phyloP scores from a whole-genome alignment of 2,888 invertebrate species.

The Drosophila gaucha region DNA sequence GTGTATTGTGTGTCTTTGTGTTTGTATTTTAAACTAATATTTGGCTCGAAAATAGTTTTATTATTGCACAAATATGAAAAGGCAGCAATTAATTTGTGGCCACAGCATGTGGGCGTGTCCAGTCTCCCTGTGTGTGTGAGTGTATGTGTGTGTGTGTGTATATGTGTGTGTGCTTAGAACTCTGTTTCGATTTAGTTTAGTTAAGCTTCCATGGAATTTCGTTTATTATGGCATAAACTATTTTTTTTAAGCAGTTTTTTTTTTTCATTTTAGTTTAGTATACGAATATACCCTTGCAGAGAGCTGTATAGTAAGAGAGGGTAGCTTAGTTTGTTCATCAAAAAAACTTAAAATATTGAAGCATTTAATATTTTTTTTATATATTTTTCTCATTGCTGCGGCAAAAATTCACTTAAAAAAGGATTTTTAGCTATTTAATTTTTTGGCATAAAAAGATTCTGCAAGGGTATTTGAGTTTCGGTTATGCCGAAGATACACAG shows the following conservation, averaged over 20 bases:
- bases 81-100: constrained; percentile 49
- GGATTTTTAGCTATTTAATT: neutral
- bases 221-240: constrained; percentile 14
- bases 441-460: neutral
- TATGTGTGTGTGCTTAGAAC: constrained; percentile 10
- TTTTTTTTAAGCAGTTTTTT: constrained; percentile 16
- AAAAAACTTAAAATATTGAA: neutral
- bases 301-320: neutral
- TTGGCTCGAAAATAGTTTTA: constrained; percentile 33
- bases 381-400: neutral
- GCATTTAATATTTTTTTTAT: neutral
- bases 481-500: neutral
- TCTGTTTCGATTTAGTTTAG: constrained; percentile 23
- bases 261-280: neutral
- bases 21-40: constrained; percentile 20
- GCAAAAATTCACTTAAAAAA: no score
- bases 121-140: neutral
- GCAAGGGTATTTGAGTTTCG: constrained; percentile 39
- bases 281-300: constrained; percentile 27
- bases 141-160: constrained; percentile 8
- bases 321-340: neutral
- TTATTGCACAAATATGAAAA: constrained; percentile 39
- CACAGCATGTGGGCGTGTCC: neutral
- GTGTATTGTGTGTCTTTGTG: neutral
- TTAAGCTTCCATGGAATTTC: constrained; percentile 27